Evolutionary conservation across 2,113 vertebrate genomes (phyloP).

Genomic region (Hirundichthys speculiger): DNA sequence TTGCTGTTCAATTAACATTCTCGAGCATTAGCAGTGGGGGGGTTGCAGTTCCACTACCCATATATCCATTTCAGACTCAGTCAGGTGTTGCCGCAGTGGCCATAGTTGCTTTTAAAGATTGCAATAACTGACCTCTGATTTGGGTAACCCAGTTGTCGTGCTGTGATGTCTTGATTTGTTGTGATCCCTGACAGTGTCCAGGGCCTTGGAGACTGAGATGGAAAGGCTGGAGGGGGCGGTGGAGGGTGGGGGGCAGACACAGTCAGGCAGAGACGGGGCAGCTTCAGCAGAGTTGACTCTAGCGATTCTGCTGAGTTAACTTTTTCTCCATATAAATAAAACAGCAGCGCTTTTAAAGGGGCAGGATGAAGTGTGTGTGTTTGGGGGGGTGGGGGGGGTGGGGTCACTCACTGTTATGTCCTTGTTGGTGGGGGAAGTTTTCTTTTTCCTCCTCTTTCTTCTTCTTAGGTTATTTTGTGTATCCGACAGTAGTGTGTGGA

Average conservation of each 20-base stretch:
- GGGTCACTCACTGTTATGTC: constrained; percentile 22
- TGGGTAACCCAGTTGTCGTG: constrained; percentile 65
- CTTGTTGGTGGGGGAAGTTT: constrained; percentile 14
- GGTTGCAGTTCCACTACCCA: constrained; percentile 46
- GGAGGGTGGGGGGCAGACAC: constrained; percentile 9
- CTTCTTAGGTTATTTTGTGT: too few relatives aligned
- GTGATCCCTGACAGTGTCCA: constrained; percentile 29
- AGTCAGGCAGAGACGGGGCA: constrained; percentile 20
- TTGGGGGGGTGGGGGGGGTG: not conserved
- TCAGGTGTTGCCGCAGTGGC: constrained; percentile 64
- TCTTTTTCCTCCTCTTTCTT: too few relatives aligned
- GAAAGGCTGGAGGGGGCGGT: constrained; percentile 25
- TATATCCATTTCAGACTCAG: constrained; percentile 68
- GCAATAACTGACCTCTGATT: constrained; percentile 78
- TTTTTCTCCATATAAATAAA: constrained; percentile 70
- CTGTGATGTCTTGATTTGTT: constrained; percentile 62
- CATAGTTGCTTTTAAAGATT: constrained; percentile 77
- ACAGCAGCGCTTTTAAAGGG: constrained; percentile 63
- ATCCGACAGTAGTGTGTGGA: too few relatives aligned
- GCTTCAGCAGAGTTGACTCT: constrained; percentile 41
- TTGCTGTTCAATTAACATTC: constrained; percentile 11
- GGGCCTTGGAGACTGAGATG: constrained; percentile 43
- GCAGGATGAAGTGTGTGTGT: constrained; percentile 1
- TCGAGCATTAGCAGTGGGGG: not conserved
- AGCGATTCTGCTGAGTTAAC: constrained; percentile 47